Evolutionary conservation across 2,888 invertebrate species (phyloP).

Genomic region (Macrosiphum euphorbiae): DNA sequence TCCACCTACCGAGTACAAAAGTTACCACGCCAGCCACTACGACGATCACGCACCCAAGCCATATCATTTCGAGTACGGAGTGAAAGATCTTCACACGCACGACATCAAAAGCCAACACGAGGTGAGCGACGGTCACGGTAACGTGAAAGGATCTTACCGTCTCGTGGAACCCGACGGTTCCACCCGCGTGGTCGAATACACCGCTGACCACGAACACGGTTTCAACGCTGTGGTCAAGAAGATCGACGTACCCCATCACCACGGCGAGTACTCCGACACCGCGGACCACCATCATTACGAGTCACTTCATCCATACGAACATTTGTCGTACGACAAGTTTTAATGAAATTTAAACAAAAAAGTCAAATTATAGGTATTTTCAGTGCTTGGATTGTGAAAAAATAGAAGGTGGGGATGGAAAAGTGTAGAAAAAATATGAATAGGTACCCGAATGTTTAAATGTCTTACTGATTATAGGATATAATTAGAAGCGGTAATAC

Average conservation of each 20-base stretch:
- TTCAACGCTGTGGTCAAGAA: background rate
- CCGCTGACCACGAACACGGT: slow-evolving; percentile 29
- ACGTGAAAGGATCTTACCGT: slow-evolving; percentile 21
- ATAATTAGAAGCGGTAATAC: too few relatives aligned
- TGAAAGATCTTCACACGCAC: background rate
- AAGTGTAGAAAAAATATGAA: too few relatives aligned
- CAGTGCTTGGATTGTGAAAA: too few relatives aligned
- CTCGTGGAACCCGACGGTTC: slow-evolving; percentile 27
- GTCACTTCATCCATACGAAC: background rate
- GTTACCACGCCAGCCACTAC: background rate
- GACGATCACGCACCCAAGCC: background rate
- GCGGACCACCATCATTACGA: background rate
- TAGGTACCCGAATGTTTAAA: too few relatives aligned
- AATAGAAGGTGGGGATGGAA: too few relatives aligned
- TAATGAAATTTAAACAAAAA: background rate
- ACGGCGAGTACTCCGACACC: background rate
- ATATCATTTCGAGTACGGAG: background rate
- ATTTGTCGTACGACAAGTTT: background rate
- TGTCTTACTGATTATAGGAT: too few relatives aligned
- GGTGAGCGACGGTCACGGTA: slow-evolving; percentile 15
- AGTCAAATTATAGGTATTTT: too few relatives aligned
- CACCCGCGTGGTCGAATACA: slow-evolving; percentile 28
- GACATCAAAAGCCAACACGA: background rate
- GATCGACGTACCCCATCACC: background rate
- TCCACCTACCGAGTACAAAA: background rate